Evolutionary conservation across 92 coral and sea anemone genomes (phyloP).

Genomic region (Meandrina meandrites): DNA sequence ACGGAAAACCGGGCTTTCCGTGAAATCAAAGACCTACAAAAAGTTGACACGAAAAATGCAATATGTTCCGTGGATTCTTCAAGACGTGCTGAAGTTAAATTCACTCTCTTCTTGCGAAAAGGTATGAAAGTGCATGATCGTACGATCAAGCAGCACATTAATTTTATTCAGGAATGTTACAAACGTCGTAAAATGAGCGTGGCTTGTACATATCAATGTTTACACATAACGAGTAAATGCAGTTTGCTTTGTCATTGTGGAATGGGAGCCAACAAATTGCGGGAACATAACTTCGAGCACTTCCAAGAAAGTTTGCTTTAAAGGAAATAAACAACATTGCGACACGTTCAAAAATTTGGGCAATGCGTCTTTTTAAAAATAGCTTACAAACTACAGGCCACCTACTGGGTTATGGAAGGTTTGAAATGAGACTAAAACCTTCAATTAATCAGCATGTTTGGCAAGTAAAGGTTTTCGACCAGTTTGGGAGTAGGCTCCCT

Average conservation of each 20-base stretch:
- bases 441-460: no score
- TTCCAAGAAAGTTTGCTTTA: not conserved
- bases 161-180: no score
- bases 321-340: not conserved
- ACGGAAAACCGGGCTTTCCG: slow-evolving; percentile 12
- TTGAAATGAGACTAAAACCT: not conserved
- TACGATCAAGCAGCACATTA: not conserved
- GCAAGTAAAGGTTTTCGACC: no score
- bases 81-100: slow-evolving; percentile 7
- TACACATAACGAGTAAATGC: not conserved
- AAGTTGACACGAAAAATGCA: not conserved
- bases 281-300: not conserved
- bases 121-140: slow-evolving; percentile 19
- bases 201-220: not conserved
- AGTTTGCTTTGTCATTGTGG: not conserved
- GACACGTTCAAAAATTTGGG: not conserved
- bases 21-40: slow-evolving; percentile 19
- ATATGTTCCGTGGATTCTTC: slow-evolving; percentile 34
- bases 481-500: no score
- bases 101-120: not conserved
- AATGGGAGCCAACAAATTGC: not conserved
- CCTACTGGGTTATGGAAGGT: not conserved
- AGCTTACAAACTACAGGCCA: not conserved
- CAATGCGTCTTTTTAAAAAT: no score
- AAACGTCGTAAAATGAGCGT: not conserved